Evolutionary conservation across 2,888 invertebrate genomes (phyloP), one percentile per base, ranked within the genome.

Genomic region (Agelastica alni): DNA sequence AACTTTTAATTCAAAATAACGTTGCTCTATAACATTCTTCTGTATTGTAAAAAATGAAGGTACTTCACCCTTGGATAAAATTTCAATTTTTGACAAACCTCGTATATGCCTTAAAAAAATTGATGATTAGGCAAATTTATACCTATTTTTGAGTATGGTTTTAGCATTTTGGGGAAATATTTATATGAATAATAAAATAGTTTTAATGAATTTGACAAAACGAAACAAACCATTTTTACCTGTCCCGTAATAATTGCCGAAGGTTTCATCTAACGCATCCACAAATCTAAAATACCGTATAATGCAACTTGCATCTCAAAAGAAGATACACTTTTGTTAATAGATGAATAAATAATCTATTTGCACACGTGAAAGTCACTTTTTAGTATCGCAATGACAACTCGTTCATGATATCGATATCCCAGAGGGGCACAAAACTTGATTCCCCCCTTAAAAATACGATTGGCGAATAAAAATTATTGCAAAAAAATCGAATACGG

Each of bases 261-360:
- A 51, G 37, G 51, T 22, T 17, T 12, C 10, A 18, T 47, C 32
- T 31, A 32, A 41, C 52, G 37, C 42, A 32, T 36, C 20, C 37
- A 53, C 48, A 30, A 46, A 42, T 28, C 51, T 20, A 41, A 43
- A 43, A 59, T 61, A 56, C 69, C 67, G 64, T 69, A 68, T 69
- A 70, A 66, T 68, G 70, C 70, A 68, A 64, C 57, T 68, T 64
- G 64, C 62, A 56, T 59, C 65, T 70, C 66, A 68, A 70, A 39
- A 71, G 71, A 72, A 70, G 70, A 71, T 70, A 65, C 70, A 69
- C 64, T 70, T 72, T 71, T 70, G 65, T 68, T 63, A 65, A 61
- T 67, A 63, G 66, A 57, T 57, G 65, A 65, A 72, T 73, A 72
- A 72, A 73, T 73, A 70, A 70, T 66, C 66, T 66, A 70, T 71